Base-by-base conservation (phyloP, 2,797 vertebrate genomes). In the Sebastes ruberrimus region DNA sequence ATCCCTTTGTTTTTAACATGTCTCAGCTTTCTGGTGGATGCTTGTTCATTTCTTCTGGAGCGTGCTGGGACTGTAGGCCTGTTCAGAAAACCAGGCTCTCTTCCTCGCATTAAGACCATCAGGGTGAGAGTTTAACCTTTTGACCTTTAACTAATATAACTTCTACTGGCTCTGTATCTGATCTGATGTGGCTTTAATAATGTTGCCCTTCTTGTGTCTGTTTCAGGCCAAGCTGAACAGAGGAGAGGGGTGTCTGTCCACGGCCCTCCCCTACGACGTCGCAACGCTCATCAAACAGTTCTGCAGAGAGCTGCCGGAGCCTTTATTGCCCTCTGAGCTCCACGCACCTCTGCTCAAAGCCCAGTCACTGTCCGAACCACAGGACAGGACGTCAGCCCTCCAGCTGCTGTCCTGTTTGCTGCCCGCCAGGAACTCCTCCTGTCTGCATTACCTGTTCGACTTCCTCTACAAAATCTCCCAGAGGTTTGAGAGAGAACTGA, bases 271-370 rank as follows among this genome's bases (percentile, higher is more conserved):
- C 0, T 97, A 95, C 86, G 97, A 99, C 49, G 93, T 96, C 56
- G 96, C 97, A 22, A 96, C 97, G n/a, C 96, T 98, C 69, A 86
- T 99, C 71, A 98, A 99, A 66, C 96, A 97, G 92, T 98, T 98
- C 88, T 98, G 96, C 79, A 94, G 97, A 84, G 97, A 98, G 85
- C 85, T 98, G 38, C 97, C 96, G 16, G 96, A 97, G 63, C 97
- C 97, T 1, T 73, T 97, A 73, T 90, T 98, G 28, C 96, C 97
- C 16, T 33, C 71, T 5, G 93, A 96, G 86, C 87, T 98, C 33
- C 97, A 97, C 3, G 89, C 94, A 22, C 95, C 96, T 49, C 85
- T 99, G 78, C 91, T 96, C 52, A 96, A 96, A 90, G 97, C 97
- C 55, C 97, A 98, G 84, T 87, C 91, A 3, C 89, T 98, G 61